Evolutionary conservation across 2,888 invertebrate genomes (phyloP).

Genomic region (Cosmia trapezina): DNA sequence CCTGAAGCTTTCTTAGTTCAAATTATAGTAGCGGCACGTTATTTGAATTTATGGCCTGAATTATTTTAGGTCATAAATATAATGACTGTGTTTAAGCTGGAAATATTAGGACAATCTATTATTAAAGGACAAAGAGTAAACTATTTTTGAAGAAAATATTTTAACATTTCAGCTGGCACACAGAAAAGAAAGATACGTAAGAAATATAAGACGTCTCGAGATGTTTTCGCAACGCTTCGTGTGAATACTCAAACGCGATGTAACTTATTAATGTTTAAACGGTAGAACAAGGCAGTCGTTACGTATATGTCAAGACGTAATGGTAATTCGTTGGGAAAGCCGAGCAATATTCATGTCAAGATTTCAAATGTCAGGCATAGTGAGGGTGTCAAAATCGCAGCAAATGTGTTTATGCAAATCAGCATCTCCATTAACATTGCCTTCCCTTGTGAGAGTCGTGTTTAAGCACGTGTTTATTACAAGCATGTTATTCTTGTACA

Average conservation of each 20-base stretch:
- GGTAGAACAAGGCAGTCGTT: slow-evolving; percentile 73
- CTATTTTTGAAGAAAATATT: slow-evolving; percentile 35
- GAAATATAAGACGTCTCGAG: slow-evolving; percentile 45
- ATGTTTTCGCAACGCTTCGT: slow-evolving; percentile 37
- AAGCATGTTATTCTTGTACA: slow-evolving; percentile 70
- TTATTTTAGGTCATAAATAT: slow-evolving; percentile 26
- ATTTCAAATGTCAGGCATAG: slow-evolving; percentile 85
- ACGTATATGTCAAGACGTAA: slow-evolving; percentile 71
- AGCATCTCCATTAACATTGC: slow-evolving; percentile 85
- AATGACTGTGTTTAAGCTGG: slow-evolving; percentile 11
- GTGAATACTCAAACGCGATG: slow-evolving; percentile 51
- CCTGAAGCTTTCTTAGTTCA: slow-evolving; percentile 40
- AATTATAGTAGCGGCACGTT: slow-evolving; percentile 35
- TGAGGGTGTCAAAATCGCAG: slow-evolving; percentile 87
- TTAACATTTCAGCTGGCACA: slow-evolving; percentile 24
- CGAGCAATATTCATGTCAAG: slow-evolving; percentile 81
- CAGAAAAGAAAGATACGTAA: slow-evolving; percentile 30
- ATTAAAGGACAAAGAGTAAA: slow-evolving; percentile 18
- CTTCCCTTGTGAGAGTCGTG: slow-evolving; percentile 73
- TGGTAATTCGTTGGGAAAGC: slow-evolving; percentile 74
- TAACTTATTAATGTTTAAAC: slow-evolving; percentile 70
- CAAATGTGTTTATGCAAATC: slow-evolving; percentile 89
- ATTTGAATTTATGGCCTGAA: slow-evolving; percentile 51
- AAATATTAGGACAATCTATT: slow-evolving; percentile 12
- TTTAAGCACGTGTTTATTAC: slow-evolving; percentile 77